Conservation (phyloP, 1,140 invertebrate genomes). For the Platorchestia sp. region DNA sequence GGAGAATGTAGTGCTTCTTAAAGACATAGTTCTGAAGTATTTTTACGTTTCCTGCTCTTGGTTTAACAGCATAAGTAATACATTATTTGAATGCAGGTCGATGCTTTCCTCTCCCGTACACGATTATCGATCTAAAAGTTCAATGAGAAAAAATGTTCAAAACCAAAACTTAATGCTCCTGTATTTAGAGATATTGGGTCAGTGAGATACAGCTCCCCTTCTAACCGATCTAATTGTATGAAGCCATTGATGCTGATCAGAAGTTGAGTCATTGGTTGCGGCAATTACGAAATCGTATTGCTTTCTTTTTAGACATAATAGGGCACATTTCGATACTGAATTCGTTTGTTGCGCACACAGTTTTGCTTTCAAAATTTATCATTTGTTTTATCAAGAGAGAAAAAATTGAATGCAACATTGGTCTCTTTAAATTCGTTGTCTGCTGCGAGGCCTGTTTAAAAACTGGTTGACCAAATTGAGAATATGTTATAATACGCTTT, state of each 20-base stretch:
- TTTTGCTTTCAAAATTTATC: not conserved
- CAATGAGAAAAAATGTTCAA: not conserved
- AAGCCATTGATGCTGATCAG: not conserved
- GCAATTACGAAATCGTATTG: not conserved
- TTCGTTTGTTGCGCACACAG: not conserved
- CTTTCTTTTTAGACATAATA: not conserved
- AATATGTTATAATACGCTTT: not conserved
- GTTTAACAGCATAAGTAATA: not conserved
- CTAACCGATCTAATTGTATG: not conserved
- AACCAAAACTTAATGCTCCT: not conserved
- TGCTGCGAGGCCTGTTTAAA: not conserved
- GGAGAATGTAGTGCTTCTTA: not conserved
- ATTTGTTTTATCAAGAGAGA: not conserved
- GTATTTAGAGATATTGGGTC: not conserved
- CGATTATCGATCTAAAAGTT: not conserved
- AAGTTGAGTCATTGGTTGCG: not conserved
- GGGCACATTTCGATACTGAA: not conserved
- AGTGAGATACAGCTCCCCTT: not conserved
- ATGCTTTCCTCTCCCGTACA: not conserved
- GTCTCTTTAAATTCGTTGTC: not conserved
- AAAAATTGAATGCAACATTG: not conserved
- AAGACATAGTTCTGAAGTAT: not conserved
- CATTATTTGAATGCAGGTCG: not conserved
- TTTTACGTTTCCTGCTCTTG: not conserved
- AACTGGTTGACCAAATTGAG: not conserved